These are phyloP conservation scores for Aix galericulata DNA, from an alignment of 2,113 vertebrate genomes.

Conservation along the genomic window DNA sequence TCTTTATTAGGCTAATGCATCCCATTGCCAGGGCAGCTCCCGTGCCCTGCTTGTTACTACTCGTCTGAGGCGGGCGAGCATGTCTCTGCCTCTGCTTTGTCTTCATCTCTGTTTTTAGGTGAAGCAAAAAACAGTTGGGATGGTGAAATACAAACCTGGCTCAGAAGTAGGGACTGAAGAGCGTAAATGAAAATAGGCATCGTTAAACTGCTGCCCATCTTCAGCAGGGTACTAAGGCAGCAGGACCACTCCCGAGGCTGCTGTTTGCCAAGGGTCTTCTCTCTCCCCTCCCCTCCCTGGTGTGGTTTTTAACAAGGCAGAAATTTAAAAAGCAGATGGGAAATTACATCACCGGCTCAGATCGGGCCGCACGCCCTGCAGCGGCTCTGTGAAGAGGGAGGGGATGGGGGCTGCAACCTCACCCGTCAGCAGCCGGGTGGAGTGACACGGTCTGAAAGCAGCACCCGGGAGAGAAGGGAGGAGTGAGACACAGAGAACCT, in stretches of 20 bases:
- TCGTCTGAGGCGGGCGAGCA: not conserved
- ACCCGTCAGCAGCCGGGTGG: not conserved
- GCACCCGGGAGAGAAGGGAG: not conserved
- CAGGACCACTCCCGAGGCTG: not conserved
- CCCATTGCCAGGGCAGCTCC: not conserved
- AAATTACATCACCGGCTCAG: conserved; percentile 59
- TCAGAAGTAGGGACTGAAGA: not conserved
- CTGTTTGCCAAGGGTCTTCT: not conserved
- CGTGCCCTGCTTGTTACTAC: not conserved
- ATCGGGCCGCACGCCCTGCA: conserved; percentile 24
- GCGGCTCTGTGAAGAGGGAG: conserved; percentile 12
- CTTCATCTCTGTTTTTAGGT: not conserved
- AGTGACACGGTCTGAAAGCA: not conserved
- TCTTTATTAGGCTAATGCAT: conserved; percentile 39
- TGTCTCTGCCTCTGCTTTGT: not conserved
- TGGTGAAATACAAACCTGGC: conserved; percentile 26
- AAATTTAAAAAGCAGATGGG: conserved; percentile 57
- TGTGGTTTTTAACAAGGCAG: not conserved
- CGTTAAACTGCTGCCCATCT: not conserved
- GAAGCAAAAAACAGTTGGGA: not conserved
- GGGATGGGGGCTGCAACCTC: not conserved
- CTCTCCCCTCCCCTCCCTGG: not conserved
- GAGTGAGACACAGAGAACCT: conserved; percentile 3
- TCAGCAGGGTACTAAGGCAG: not conserved
- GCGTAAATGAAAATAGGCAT: not conserved